Conservation (phyloP, 2,797 vertebrate genomes). For the Aulostomus chinensis region DNA sequence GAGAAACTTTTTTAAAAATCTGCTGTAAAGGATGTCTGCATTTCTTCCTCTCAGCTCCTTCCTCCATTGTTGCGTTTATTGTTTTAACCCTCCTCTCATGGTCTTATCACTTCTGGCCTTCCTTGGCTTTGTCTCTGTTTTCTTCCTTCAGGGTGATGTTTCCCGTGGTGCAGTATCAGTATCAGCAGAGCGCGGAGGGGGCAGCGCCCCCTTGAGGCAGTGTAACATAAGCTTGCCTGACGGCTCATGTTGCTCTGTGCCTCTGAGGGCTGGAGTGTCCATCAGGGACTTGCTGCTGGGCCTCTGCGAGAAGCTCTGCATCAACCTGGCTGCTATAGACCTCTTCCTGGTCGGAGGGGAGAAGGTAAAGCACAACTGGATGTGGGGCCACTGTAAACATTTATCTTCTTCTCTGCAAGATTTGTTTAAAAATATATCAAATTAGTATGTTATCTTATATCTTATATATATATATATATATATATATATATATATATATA, state of each 20-base stretch:
- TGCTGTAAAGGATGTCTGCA: no score
- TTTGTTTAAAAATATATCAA: neutral
- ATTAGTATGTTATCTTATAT: no score
- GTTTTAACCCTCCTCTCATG: neutral
- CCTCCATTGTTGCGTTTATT: neutral
- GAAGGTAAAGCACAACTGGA: constrained; percentile 84
- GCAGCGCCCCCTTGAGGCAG: constrained; percentile 80
- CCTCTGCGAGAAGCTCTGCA: constrained; percentile 91
- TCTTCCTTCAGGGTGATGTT: constrained; percentile 79
- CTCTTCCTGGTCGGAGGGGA: constrained; percentile 95
- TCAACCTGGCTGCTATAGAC: constrained; percentile 95
- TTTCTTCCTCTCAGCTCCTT: neutral
- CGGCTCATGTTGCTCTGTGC: constrained; percentile 87
- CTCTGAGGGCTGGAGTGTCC: constrained; percentile 85
- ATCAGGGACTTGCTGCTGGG: constrained; percentile 92
- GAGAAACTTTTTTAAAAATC: no score
- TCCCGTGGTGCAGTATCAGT: constrained; percentile 75
- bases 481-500: no score
- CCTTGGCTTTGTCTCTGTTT: constrained; percentile 1
- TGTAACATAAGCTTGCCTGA: constrained; percentile 92
- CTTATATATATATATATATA: no score
- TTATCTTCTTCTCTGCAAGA: neutral
- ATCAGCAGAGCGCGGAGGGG: constrained; percentile 74
- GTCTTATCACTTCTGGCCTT: constrained; percentile 1
- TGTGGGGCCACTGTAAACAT: neutral